Base-by-base conservation (phyloP, 2,797 vertebrate species). In the Enteromius treurensis region DNA sequence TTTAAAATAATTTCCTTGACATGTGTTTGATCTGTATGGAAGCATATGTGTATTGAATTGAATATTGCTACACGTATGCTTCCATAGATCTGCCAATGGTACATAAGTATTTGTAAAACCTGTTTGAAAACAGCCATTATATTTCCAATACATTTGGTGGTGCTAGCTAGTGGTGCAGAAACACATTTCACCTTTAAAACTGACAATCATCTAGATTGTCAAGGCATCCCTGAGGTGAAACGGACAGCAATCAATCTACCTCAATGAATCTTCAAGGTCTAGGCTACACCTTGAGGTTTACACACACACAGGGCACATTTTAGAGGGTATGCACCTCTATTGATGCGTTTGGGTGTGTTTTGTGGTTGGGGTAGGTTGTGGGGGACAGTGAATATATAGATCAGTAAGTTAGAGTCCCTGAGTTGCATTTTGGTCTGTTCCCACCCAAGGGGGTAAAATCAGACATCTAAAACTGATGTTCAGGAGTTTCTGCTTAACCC, bases 391-490 rank as follows among this genome's bases (percentile, higher is more conserved):
- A 91, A 94, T 93, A 93, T 42, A 67, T 76, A 77, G 92, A 93
- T 94, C n/a, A n/a, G n/a, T n/a, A n/a, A n/a, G n/a, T 85, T 23
- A 84, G 85, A 87, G 90, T 92, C 91, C 90, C 90, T 91, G 88
- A 69, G 74, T 32, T 83, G 49, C 26, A 62, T 40, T 77, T 77
- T 40, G 70, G 51, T 91, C 90, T 90, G 80, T 88, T 91, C 87
- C 81, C 87, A 86, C 89, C 91, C 71, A 90, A 87, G 91, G 92
- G 92, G 90, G 1, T 83, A 91, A 73, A 84, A 87, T 88, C 86
- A 60, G 83, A 84, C 85, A 86, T 83, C 85, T 86, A 73, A 90
- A 90, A 94, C 91, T 91, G 91, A 94, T 93, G 90, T 93, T 87
- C 90, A 88, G 92, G 86, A 89, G 89, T 87, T 89, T 89, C 88